phyloP scores from a whole-genome alignment of 1,140 invertebrate species.

The Agrilus planipennis region DNA sequence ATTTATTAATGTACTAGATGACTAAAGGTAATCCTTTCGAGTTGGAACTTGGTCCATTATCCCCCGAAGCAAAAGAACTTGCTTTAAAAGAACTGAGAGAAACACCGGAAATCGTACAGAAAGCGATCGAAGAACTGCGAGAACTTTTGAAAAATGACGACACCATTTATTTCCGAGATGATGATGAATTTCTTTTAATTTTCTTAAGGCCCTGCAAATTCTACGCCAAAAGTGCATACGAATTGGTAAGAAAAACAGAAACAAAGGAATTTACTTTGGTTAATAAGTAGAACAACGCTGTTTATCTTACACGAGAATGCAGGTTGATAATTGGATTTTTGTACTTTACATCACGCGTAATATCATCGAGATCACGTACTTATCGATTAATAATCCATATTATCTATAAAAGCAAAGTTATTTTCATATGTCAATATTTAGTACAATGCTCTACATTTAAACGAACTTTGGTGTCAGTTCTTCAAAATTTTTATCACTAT shows the following conservation, averaged over 20 bases:
- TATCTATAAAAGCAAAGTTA: too few relatives aligned
- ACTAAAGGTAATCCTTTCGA: background rate
- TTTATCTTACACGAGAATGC: background rate
- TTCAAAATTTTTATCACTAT: too few relatives aligned
- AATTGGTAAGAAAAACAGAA: constrained; percentile 51
- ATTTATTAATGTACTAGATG: background rate
- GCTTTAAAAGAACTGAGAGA: constrained; percentile 55
- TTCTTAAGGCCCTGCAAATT: constrained; percentile 69
- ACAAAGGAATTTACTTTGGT: constrained; percentile 3
- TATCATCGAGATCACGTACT: too few relatives aligned
- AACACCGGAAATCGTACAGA: constrained; percentile 47
- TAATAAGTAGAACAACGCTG: background rate
- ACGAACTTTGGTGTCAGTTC: too few relatives aligned
- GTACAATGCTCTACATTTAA: too few relatives aligned
- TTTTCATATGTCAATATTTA: too few relatives aligned
- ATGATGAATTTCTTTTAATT: constrained; percentile 60
- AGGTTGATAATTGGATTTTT: constrained; percentile 1
- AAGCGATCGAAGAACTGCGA: constrained; percentile 44
- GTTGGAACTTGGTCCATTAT: background rate
- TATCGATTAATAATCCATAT: too few relatives aligned
- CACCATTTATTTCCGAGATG: constrained; percentile 50
- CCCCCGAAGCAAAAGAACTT: constrained; percentile 30
- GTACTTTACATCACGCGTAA: background rate
- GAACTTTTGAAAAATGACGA: constrained; percentile 49
- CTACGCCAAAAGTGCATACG: constrained; percentile 62